Percentiles rank a stretch among this genome's conserved stretches.
Evolutionary conservation across 2,113 vertebrate species (phyloP).

Genomic region (Anolis carolinensis): DNA sequence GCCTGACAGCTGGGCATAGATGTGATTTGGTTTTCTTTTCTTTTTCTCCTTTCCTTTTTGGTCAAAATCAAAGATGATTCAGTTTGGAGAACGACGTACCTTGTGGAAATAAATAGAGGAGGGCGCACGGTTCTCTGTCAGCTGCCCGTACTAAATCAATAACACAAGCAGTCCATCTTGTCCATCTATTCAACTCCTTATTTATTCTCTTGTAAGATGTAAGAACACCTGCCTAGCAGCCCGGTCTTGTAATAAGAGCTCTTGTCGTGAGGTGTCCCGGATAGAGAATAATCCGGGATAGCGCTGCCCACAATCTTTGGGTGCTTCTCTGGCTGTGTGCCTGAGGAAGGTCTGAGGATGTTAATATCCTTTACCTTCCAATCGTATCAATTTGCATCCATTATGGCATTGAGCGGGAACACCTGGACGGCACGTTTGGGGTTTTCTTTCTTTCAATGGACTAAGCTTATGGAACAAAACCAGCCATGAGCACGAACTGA

Average conservation of each 20-base stretch:
- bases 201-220: slow-evolving; percentile 47
- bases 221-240: slow-evolving; percentile 57
- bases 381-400: slow-evolving; percentile 65
- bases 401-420: slow-evolving; percentile 69
- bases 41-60: slow-evolving; percentile 35
- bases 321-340: slow-evolving; percentile 43
- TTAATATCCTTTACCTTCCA: slow-evolving; percentile 61
- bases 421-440: slow-evolving; percentile 70
- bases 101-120: slow-evolving; percentile 72
- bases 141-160: slow-evolving; percentile 68
- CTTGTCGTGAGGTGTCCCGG: slow-evolving; percentile 40
- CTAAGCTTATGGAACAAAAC: slow-evolving; percentile 69
- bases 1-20: slow-evolving; percentile 60
- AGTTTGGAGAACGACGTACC: slow-evolving; percentile 73
- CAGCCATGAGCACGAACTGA: slow-evolving; percentile 53
- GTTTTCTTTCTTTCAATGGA: slow-evolving; percentile 60
- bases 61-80: slow-evolving; percentile 73
- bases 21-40: slow-evolving; percentile 45
- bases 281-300: slow-evolving; percentile 32
- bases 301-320: slow-evolving; percentile 35
- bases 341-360: slow-evolving; percentile 54
- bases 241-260: slow-evolving; percentile 51
- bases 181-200: slow-evolving; percentile 48
- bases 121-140: slow-evolving; percentile 48
- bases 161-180: slow-evolving; percentile 61